Conservation (phyloP, 2,113 vertebrate genomes). For the Megaptera novaeangliae region DNA sequence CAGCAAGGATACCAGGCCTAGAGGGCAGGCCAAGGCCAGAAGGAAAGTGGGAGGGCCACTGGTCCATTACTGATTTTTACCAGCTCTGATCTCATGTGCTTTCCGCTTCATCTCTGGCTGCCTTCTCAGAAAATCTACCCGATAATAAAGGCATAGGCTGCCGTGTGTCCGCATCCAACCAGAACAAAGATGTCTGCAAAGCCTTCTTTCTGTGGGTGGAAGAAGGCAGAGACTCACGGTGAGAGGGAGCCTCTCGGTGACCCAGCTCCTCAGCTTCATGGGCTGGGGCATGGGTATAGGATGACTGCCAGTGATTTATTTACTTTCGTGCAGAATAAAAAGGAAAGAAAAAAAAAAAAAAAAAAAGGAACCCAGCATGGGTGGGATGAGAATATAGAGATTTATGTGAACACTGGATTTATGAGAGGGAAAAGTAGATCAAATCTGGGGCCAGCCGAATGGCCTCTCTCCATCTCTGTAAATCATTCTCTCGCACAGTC, state of each 20-base stretch:
- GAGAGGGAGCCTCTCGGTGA: not conserved
- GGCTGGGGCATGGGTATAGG: not conserved
- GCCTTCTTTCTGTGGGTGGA: not conserved
- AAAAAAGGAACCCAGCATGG: not conserved
- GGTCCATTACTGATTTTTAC: not conserved
- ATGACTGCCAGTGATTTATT: slow-evolving; percentile 7
- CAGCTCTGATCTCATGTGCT: not conserved
- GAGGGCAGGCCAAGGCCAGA: not conserved
- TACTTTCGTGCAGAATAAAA: not conserved
- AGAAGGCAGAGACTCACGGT: not conserved
- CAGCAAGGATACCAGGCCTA: not conserved
- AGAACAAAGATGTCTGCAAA: not conserved
- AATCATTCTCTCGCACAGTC: slow-evolving; percentile 42
- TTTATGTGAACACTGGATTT: slow-evolving; percentile 58
- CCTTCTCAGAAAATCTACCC: not conserved
- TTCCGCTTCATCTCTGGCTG: not conserved
- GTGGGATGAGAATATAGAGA: slow-evolving; percentile 35
- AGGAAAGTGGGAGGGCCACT: too few species aligned
- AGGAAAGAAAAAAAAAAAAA: rapidly evolving
- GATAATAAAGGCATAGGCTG: not conserved
- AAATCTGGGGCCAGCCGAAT: slow-evolving; percentile 51
- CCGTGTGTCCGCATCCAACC: rapidly evolving
- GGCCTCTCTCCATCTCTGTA: slow-evolving; percentile 58
- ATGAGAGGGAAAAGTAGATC: slow-evolving; percentile 57
- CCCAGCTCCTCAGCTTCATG: not conserved